Percentiles rank a stretch among this genome's conserved stretches.
Conservation (phyloP, 2,888 invertebrate species). For the Netelia fuscicornis region DNA sequence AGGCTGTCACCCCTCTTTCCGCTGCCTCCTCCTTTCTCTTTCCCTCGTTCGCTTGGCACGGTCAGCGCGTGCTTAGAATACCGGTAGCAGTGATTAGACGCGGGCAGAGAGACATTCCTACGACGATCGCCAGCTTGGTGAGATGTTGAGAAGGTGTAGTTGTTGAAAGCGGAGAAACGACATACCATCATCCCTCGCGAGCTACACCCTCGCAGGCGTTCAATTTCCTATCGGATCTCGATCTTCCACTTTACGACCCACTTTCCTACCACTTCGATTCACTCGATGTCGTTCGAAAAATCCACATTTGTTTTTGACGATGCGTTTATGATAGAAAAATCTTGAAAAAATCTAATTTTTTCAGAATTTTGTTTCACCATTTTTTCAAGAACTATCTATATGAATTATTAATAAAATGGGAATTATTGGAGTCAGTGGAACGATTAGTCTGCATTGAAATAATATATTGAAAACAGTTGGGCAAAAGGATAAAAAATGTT, state of each 20-base stretch:
- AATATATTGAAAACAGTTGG: no score
- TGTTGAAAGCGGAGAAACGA: conserved; percentile 29
- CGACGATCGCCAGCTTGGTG: conserved; percentile 18
- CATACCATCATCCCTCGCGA: not conserved
- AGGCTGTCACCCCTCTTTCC: not conserved
- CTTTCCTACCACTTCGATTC: not conserved
- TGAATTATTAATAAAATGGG: no score
- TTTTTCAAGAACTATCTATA: no score
- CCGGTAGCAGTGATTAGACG: conserved; percentile 63
- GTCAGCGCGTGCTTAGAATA: conserved; percentile 63
- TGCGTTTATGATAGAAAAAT: no score
- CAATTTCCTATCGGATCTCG: not conserved
- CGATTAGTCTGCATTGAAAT: no score
- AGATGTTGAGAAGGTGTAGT: conserved; percentile 23
- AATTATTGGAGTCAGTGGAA: no score
- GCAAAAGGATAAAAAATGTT: no score
- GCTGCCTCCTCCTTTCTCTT: conserved; percentile 28
- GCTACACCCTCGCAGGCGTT: not conserved
- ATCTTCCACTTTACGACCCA: not conserved
- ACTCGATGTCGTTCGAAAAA: no score
- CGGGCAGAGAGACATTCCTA: conserved; percentile 53
- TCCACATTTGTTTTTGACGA: no score
- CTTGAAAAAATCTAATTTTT: no score
- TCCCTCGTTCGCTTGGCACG: conserved; percentile 51
- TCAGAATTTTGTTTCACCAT: no score